These are phyloP conservation scores for Ectemnius cavifrons DNA, from an alignment of 2,888 invertebrate genomes.

Conservation along the genomic window DNA sequence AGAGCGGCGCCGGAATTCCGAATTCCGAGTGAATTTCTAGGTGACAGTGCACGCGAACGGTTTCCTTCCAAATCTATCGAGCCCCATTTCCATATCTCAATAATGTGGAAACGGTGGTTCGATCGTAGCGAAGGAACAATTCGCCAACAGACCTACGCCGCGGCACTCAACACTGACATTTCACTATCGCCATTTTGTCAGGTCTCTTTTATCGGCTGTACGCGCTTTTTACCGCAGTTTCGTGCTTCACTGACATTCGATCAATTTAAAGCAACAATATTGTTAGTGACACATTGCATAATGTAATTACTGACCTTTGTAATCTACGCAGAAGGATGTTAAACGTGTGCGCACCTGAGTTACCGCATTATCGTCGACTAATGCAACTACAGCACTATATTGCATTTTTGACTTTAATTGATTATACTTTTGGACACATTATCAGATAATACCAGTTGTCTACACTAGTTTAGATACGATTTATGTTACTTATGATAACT, in stretches of 20 bases:
- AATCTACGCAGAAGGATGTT: too few species aligned
- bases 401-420: too few species aligned
- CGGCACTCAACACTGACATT: slow-evolving; percentile 38
- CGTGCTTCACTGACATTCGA: slow-evolving; percentile 31
- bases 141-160: slow-evolving; percentile 10
- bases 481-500: too few species aligned
- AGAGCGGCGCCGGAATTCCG: neutral
- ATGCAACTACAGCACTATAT: too few species aligned
- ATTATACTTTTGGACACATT: too few species aligned
- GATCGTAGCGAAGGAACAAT: slow-evolving; percentile 10
- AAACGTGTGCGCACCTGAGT: too few species aligned
- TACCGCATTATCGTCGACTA: too few species aligned
- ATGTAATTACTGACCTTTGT: slow-evolving; percentile 5
- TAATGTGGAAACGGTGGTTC: slow-evolving; percentile 9
- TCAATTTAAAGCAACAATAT: slow-evolving; percentile 44
- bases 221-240: slow-evolving; percentile 40
- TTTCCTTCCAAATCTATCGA: slow-evolving; percentile 1
- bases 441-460: too few species aligned
- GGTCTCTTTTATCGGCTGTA: slow-evolving; percentile 52
- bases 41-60: slow-evolving; percentile 14
- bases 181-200: slow-evolving; percentile 49
- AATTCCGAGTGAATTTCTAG: slow-evolving; percentile 1
- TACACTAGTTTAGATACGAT: too few species aligned
- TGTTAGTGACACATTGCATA: slow-evolving; percentile 30
- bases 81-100: slow-evolving; percentile 1